These are phyloP conservation scores for Ectemnius lituratus DNA, from an alignment of 2,888 invertebrate genomes.

Conservation along the genomic window DNA sequence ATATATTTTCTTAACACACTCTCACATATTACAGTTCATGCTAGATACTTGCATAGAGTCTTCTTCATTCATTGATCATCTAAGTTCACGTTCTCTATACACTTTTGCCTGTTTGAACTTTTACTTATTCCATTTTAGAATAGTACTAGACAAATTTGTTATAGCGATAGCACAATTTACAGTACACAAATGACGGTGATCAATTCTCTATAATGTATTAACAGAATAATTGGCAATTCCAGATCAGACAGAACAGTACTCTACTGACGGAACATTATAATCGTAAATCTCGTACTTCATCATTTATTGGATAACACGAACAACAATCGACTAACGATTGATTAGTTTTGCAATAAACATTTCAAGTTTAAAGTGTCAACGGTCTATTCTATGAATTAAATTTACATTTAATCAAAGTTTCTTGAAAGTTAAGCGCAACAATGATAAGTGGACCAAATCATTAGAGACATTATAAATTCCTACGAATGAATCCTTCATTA, in stretches of 20 bases:
- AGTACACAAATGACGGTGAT: conserved; percentile 60
- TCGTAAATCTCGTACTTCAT: conserved; percentile 8
- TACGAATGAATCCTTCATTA: conserved; percentile 20
- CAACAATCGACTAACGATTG: not conserved
- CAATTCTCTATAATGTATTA: conserved; percentile 27
- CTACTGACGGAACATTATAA: conserved; percentile 12
- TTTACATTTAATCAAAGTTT: not conserved
- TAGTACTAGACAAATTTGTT: conserved; percentile 66
- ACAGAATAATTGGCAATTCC: conserved; percentile 58
- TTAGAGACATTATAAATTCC: not conserved
- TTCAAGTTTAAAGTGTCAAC: too few species aligned
- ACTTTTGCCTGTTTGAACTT: conserved; percentile 56
- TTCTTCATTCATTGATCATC: conserved; percentile 27
- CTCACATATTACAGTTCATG: conserved; percentile 2
- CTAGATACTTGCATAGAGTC: conserved; percentile 11
- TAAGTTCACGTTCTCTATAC: conserved; percentile 32
- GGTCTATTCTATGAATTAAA: conserved; percentile 11
- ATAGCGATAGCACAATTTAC: conserved; percentile 66
- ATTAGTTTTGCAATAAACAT: conserved; percentile 11
- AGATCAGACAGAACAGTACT: conserved; percentile 28
- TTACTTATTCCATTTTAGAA: conserved; percentile 57
- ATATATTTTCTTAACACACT: not conserved
- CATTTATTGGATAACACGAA: too few species aligned
- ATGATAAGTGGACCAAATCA: too few species aligned
- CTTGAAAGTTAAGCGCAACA: too few species aligned